Conservation (phyloP, 2,113 vertebrate genomes). For the Apeltes quadracus region DNA sequence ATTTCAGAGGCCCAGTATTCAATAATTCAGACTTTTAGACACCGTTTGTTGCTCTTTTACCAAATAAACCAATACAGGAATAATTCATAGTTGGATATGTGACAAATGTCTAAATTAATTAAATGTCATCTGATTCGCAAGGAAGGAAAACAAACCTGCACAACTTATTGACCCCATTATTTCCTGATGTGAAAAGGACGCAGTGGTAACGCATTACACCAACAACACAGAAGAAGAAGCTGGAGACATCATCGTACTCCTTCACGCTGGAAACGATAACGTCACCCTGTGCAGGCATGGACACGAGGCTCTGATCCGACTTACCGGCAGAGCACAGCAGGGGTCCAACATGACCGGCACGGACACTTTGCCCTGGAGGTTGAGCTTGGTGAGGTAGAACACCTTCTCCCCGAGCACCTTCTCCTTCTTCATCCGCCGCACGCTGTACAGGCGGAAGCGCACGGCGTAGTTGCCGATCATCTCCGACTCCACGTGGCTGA, state of each 20-base stretch:
- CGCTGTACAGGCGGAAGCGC: conserved; percentile 93
- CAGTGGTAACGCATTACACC: conserved; percentile 1
- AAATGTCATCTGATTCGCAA: background rate
- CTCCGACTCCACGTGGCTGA: conserved; percentile 94
- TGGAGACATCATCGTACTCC: background rate
- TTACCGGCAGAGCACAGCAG: conserved; percentile 91
- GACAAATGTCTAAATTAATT: background rate
- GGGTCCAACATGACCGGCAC: conserved; percentile 93
- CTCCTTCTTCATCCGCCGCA: conserved; percentile 95
- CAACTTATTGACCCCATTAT: background rate
- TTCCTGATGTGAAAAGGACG: background rate
- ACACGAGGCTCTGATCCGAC: conserved; percentile 61
- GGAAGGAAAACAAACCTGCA: conserved; percentile 9
- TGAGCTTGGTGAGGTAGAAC: conserved; percentile 98
- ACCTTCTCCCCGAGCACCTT: conserved; percentile 96
- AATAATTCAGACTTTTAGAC: background rate
- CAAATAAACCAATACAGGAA: background rate
- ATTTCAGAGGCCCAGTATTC: background rate
- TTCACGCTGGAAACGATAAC: background rate
- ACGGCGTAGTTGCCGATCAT: conserved; percentile 98
- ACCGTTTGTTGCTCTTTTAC: background rate
- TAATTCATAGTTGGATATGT: background rate
- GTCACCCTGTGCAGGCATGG: too few species aligned
- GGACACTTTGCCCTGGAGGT: conserved; percentile 97
- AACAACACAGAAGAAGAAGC: background rate